Base-by-base conservation (phyloP, 2,888 invertebrate species). In the Andrena hattorfiana region DNA sequence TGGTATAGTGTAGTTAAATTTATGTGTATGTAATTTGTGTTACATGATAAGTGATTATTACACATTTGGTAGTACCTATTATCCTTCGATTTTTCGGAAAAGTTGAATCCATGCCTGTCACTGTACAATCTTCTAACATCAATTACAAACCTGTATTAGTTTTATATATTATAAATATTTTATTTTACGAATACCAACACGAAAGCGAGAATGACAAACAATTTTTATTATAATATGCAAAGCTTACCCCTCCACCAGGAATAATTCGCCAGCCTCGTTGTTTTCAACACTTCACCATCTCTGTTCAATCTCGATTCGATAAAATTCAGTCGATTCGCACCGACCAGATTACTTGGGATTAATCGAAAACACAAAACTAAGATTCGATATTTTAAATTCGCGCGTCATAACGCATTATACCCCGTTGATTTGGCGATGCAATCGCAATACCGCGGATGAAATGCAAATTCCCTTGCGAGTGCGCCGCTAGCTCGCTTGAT, bases 401-500 rank as follows among this genome's bases (percentile, higher is more conserved):
- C 56, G 28, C 23, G 64, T 35, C n/a, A 73, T 35, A 28, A 54
- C 51, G 64, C n/a, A 64, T 73, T 51, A 56, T 71, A 70, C 42
- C 16, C 54, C 10, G 8, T 20, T n/a, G 54, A 42, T 42, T 42
- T 42, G 13, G 1, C 42, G 42, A 56, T 56, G 23, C 1, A 56
- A 56, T 64, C 54, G 10, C 54, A 56, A 66, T 30, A 66, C 10
- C 35, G 2, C 54, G 64, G 42, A 42, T 73, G 66, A 73, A 75
- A 32, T 60, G 59, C 32, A 68, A 42, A 75, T 75, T 68, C 16
- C 49, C 48, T 60, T 6, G 32, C n/a, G 23, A 42, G 6, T 30
- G 54, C 5, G 54, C 30, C 28, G n/a, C 26, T n/a, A n/a, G 48
- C 74, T 7, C 59, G 60, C 13, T 76, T 70, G 70, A 76, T 76